phyloP scores from a whole-genome alignment of 2,113 vertebrate species.

The Montifringilla adamsi region DNA sequence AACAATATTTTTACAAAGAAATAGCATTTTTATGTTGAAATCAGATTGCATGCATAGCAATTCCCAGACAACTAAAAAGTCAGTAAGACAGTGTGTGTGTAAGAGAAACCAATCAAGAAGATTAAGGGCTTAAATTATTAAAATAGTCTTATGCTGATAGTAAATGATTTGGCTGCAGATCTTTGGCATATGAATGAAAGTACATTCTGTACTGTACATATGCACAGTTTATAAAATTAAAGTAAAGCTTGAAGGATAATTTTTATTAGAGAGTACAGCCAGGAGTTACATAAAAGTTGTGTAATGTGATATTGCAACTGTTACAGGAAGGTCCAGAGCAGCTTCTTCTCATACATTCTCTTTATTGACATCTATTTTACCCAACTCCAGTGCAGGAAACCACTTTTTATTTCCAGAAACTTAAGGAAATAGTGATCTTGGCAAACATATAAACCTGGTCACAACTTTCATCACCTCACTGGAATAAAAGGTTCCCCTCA shows the following conservation, averaged over 20 bases:
- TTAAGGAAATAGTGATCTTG: neutral
- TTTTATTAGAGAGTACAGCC: neutral
- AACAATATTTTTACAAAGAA: neutral
- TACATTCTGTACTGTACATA: conserved; percentile 9
- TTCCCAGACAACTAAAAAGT: neutral
- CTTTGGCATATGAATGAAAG: conserved; percentile 14
- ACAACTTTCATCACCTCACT: neutral
- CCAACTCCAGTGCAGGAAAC: neutral
- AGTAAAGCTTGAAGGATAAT: neutral
- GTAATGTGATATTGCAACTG: neutral
- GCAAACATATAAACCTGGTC: neutral
- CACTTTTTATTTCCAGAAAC: neutral
- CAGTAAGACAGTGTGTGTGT: neutral
- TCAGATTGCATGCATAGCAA: neutral
- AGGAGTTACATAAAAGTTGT: conserved; percentile 23
- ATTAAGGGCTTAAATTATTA: conserved; percentile 64
- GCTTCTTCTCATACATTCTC: neutral
- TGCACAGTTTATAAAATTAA: conserved; percentile 18
- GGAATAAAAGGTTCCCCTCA: neutral
- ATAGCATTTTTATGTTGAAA: neutral
- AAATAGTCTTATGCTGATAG: neutral
- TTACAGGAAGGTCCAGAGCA: neutral
- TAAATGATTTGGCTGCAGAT: conserved; percentile 28
- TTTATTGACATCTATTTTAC: neutral
- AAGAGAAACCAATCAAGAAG: conserved; percentile 16